A percentile compares a stretch with the other conserved stretches of the same genome.
These are phyloP conservation scores for Busseola fusca DNA, from an alignment of 2,888 invertebrate genomes.

Conservation along the genomic window DNA sequence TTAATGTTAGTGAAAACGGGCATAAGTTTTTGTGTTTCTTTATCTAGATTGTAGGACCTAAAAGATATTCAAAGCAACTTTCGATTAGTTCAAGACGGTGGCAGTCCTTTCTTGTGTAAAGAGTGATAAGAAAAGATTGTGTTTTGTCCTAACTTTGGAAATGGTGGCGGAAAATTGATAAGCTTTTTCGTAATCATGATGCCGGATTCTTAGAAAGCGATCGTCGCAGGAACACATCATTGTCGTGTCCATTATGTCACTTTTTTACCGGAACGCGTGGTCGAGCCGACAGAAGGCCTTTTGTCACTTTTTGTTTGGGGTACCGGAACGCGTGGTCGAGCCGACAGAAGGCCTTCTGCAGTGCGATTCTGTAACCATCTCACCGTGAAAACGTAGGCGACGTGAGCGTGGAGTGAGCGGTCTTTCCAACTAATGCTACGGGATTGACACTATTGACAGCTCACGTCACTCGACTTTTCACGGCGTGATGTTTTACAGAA, in stretches of 20 bases:
- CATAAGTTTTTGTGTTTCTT: slow-evolving; percentile 43
- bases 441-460: no score
- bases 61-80: slow-evolving; percentile 45
- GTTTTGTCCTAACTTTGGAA: slow-evolving; percentile 27
- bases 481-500: no score
- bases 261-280: not conserved
- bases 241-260: not conserved
- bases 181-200: slow-evolving; percentile 31
- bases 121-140: slow-evolving; percentile 43
- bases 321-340: not conserved
- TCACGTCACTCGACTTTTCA: no score
- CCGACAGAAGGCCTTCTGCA: not conserved
- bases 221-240: not conserved
- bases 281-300: not conserved
- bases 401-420: no score
- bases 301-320: not conserved
- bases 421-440: no score
- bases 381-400: no score
- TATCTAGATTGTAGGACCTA: slow-evolving; percentile 48
- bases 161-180: slow-evolving; percentile 32
- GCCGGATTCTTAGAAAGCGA: not conserved
- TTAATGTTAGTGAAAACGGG: slow-evolving; percentile 5
- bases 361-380: no score
- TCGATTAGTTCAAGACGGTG: slow-evolving; percentile 40
- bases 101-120: slow-evolving; percentile 42